Evolutionary conservation across 2,797 vertebrate species (phyloP).

Genomic region (Poeciliopsis presidionis): DNA sequence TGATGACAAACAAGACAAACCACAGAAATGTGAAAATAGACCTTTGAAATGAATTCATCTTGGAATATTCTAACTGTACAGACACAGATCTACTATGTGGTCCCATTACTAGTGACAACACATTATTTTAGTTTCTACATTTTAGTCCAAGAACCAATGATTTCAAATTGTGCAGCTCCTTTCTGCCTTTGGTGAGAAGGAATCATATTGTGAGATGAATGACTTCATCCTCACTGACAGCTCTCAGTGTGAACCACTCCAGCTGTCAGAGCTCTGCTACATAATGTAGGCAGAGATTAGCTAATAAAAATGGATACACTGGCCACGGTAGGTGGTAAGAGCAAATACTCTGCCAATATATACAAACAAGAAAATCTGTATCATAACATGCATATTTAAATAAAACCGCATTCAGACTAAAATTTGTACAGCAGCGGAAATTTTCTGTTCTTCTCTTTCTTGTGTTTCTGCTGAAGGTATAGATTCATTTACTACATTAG

Average conservation of each 20-base stretch:
- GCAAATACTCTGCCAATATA: background rate
- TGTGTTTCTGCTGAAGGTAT: background rate
- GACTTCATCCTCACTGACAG: no score
- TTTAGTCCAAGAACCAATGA: background rate
- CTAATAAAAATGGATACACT: background rate
- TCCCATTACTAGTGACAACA: background rate
- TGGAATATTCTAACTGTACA: background rate
- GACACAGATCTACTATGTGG: background rate
- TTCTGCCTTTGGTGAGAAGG: background rate
- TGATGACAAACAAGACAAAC: background rate
- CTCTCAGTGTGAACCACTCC: no score
- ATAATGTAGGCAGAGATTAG: background rate
- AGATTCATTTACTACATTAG: no score
- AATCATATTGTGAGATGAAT: no score
- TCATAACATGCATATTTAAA: background rate
- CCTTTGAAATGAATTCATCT: background rate
- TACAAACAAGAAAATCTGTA: background rate
- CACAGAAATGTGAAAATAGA: background rate
- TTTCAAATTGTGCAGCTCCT: background rate
- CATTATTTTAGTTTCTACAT: background rate
- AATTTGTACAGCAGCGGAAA: background rate
- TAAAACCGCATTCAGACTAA: background rate
- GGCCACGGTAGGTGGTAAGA: background rate
- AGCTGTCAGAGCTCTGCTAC: no score
- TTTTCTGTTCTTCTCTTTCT: background rate